These are phyloP conservation scores for Oplegnathus fasciatus DNA, from an alignment of 2,113 vertebrate species.

Conservation along the genomic window DNA sequence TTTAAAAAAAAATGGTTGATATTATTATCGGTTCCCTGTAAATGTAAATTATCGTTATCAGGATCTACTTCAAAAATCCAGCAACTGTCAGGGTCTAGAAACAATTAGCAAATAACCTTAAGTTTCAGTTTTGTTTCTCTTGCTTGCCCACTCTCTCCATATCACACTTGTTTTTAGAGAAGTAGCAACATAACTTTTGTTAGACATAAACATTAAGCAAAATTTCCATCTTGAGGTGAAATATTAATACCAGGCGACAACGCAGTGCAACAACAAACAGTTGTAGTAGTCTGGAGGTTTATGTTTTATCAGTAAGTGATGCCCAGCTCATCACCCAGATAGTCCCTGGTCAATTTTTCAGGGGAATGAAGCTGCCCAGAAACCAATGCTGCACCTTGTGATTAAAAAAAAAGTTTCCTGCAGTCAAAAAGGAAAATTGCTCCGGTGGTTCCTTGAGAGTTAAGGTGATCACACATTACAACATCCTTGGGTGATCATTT, in stretches of 20 bases:
- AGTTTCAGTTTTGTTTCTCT: background rate
- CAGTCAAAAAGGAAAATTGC: constrained; percentile 15
- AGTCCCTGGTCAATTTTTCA: background rate
- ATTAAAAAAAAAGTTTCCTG: background rate
- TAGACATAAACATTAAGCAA: background rate
- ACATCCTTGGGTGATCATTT: constrained; percentile 38
- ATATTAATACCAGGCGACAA: background rate
- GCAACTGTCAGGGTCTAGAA: background rate
- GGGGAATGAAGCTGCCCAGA: background rate
- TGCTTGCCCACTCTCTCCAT: background rate
- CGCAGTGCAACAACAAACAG: background rate
- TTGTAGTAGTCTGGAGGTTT: background rate
- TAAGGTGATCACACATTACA: constrained; percentile 40
- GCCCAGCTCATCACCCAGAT: background rate
- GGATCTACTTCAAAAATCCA: too few relatives aligned
- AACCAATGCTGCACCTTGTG: background rate
- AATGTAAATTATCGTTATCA: background rate
- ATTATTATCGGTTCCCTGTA: background rate
- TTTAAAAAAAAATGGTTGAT: background rate
- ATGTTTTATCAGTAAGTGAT: background rate
- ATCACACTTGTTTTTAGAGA: too few relatives aligned
- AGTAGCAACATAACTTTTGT: background rate
- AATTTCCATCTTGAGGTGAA: background rate
- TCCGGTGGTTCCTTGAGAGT: background rate
- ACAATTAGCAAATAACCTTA: background rate